These are phyloP conservation scores for Invenusta paracnida DNA, from an alignment of 2,888 invertebrate species.

Conservation along the genomic window DNA sequence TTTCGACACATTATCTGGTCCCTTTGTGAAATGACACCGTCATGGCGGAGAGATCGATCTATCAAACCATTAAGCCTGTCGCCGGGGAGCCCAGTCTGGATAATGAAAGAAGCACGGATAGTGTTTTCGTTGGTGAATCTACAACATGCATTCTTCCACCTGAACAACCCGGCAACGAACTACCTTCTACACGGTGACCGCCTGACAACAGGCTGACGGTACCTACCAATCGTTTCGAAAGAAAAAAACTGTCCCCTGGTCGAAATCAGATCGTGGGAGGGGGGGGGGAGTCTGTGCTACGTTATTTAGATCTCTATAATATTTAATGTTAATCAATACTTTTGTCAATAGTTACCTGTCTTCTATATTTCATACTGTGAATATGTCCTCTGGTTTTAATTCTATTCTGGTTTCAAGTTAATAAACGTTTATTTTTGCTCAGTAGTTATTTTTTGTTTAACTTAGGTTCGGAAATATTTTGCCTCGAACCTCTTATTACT, in stretches of 20 bases:
- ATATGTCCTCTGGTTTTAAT: neutral
- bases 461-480: no score
- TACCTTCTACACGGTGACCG: no score
- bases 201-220: no score
- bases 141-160: neutral
- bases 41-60: neutral
- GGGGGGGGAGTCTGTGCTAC: neutral
- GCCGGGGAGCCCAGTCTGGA: neutral
- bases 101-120: neutral
- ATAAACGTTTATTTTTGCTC: neutral
- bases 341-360: neutral
- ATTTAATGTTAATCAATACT: neutral
- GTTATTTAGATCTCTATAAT: neutral
- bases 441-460: neutral
- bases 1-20: neutral
- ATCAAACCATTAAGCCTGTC: neutral
- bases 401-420: neutral
- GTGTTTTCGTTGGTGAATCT: no score
- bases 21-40: no score
- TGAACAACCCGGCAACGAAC: neutral
- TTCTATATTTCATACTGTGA: neutral
- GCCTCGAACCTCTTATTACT: no score
- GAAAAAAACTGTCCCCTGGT: neutral
- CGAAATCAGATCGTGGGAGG: neutral
- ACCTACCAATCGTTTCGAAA: neutral